Percentiles rank a stretch among this genome's conserved stretches.
These are phyloP conservation scores for Smithornis capensis DNA, from an alignment of 2,113 vertebrate species.

Conservation along the genomic window DNA sequence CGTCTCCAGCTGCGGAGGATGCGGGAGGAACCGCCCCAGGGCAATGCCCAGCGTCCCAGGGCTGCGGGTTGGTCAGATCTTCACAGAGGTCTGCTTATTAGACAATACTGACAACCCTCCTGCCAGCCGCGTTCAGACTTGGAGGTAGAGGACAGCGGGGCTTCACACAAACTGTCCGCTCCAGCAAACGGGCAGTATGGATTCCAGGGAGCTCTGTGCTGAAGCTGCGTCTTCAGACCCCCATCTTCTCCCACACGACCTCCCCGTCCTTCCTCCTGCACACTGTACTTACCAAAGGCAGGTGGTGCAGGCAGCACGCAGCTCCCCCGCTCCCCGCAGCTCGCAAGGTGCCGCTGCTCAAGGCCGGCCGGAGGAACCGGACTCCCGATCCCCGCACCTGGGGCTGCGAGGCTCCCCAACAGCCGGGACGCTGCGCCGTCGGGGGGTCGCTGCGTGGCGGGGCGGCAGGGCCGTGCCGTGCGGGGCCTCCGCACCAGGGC, in stretches of 20 bases:
- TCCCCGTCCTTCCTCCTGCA: background rate
- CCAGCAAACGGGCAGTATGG: accelerated
- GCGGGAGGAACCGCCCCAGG: background rate
- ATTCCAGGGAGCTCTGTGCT: background rate
- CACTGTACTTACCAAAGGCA: background rate
- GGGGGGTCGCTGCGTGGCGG: too few relatives aligned
- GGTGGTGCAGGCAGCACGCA: background rate
- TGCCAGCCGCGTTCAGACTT: background rate
- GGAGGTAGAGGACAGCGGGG: background rate
- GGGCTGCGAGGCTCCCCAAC: background rate
- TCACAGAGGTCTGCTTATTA: background rate
- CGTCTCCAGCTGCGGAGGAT: background rate
- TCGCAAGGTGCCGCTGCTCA: background rate
- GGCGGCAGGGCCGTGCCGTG: background rate
- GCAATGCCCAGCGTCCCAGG: background rate
- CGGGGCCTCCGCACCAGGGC: background rate
- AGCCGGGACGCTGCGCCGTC: background rate
- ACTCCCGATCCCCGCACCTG: background rate
- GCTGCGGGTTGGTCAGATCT: background rate
- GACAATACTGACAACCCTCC: background rate
- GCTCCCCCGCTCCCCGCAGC: background rate
- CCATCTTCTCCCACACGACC: background rate
- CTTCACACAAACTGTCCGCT: background rate
- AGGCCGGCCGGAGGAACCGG: background rate
- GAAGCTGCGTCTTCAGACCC: background rate